Percentiles rank a stretch among this genome's conserved stretches.
Conservation (phyloP, 2,797 vertebrate species). For the Ciconia nigra region DNA sequence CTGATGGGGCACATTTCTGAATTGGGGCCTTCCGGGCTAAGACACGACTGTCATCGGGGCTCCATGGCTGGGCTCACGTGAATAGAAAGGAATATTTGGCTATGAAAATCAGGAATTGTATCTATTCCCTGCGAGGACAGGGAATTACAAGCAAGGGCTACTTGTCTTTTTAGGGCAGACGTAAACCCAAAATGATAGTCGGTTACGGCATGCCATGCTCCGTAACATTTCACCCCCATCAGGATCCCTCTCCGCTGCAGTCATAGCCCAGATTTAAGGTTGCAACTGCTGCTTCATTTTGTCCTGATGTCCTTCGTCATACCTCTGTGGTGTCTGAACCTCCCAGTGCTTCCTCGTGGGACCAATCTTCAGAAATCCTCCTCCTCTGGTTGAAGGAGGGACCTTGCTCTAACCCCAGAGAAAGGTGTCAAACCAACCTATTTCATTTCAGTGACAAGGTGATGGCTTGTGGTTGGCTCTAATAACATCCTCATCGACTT, state of each 20-base stretch:
- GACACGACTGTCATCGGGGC: background rate
- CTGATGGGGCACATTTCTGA: background rate
- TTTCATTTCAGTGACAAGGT: background rate
- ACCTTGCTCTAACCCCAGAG: background rate
- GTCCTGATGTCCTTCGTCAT: rapidly evolving
- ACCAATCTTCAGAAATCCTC: background rate
- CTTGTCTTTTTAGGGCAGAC: background rate
- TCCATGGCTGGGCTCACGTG: rapidly evolving
- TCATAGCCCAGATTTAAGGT: rapidly evolving
- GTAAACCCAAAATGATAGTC: rapidly evolving
- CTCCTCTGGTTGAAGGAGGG: background rate
- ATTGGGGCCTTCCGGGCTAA: background rate
- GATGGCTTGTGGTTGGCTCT: background rate
- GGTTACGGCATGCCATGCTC: rapidly evolving
- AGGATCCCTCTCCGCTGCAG: background rate
- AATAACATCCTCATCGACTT: background rate
- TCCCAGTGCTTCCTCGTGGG: background rate
- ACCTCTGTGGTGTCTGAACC: background rate
- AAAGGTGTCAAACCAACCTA: background rate
- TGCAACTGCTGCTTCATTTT: rapidly evolving
- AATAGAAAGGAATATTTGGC: background rate
- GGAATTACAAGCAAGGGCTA: background rate
- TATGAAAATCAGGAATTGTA: background rate
- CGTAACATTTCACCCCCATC: rapidly evolving
- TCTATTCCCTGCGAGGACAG: background rate